Evolutionary conservation across 2,797 vertebrate genomes (phyloP).

Genomic region (Enteromius radiatus): DNA sequence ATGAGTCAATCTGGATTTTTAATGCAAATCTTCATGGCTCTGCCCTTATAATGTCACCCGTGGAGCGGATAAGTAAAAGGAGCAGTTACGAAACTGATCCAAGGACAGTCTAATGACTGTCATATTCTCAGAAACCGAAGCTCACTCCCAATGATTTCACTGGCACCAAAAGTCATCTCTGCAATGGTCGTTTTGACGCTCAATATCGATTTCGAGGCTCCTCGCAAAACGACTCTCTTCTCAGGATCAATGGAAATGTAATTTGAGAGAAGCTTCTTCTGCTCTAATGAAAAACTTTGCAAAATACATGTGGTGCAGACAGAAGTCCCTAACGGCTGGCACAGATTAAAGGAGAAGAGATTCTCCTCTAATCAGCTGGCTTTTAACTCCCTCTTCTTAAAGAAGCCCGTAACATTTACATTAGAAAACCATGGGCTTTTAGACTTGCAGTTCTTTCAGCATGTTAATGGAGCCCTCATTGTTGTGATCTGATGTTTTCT

Average conservation of each 20-base stretch:
- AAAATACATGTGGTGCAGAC: conserved; percentile 49
- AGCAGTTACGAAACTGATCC: conserved; percentile 63
- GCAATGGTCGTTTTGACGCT: conserved; percentile 59
- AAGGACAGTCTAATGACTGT: conserved; percentile 33
- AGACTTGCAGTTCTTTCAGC: not conserved
- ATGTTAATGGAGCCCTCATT: conserved; percentile 32
- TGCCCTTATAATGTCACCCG: conserved; percentile 48
- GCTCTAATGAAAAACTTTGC: conserved; percentile 69
- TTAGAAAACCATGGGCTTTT: not conserved
- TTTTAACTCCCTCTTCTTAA: conserved; percentile 26
- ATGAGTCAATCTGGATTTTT: conserved; percentile 28
- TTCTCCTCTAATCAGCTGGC: conserved; percentile 22
- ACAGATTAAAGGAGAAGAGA: conserved; percentile 31
- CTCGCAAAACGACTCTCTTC: conserved; percentile 63
- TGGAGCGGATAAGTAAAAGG: conserved; percentile 42
- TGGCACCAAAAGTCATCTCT: conserved; percentile 58
- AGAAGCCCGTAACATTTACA: not conserved
- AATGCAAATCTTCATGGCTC: conserved; percentile 52
- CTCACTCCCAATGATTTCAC: conserved; percentile 35
- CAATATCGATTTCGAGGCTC: conserved; percentile 70
- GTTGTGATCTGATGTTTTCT: conserved; percentile 39
- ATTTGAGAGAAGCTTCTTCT: conserved; percentile 68
- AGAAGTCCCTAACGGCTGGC: conserved; percentile 38
- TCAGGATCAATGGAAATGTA: conserved; percentile 68
- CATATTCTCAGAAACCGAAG: conserved; percentile 42